Conservation (phyloP, 2,888 invertebrate genomes). For the Cactoblastis cactorum region DNA sequence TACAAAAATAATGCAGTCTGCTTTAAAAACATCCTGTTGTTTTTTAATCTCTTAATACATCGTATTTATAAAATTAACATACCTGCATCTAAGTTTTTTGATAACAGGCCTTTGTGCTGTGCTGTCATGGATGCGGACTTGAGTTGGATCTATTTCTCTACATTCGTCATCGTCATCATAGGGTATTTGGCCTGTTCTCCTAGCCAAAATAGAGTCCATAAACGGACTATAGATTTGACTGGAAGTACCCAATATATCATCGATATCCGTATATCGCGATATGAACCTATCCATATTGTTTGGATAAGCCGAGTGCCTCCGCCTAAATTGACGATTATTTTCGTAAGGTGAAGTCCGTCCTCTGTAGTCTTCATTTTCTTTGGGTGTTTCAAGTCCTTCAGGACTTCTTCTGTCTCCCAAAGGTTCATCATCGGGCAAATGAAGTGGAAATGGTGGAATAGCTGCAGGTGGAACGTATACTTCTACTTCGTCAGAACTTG, state of each 20-base stretch:
- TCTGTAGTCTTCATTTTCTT: slow-evolving; percentile 49
- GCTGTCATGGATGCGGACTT: slow-evolving; percentile 89
- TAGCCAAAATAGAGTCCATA: slow-evolving; percentile 77
- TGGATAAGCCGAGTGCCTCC: slow-evolving; percentile 43
- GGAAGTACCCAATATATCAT: slow-evolving; percentile 88
- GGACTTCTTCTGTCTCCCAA: slow-evolving; percentile 90
- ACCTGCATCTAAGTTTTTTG: slow-evolving; percentile 81
- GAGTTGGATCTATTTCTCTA: slow-evolving; percentile 87
- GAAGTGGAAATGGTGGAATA: slow-evolving; percentile 66
- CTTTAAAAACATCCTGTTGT: no score
- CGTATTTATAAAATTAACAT: slow-evolving; percentile 29
- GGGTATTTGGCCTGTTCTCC: slow-evolving; percentile 56
- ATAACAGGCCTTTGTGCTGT: slow-evolving; percentile 85
- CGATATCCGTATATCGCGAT: slow-evolving; percentile 91
- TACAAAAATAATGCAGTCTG: no score
- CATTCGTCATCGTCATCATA: slow-evolving; percentile 77
- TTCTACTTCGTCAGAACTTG: slow-evolving; percentile 66
- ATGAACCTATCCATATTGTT: slow-evolving; percentile 82
- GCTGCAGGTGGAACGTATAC: slow-evolving; percentile 52
- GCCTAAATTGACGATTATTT: slow-evolving; percentile 75
- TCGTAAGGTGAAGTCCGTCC: slow-evolving; percentile 84
- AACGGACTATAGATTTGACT: slow-evolving; percentile 82
- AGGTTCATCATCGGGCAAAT: slow-evolving; percentile 76
- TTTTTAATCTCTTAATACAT: neutral
- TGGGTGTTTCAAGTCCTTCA: slow-evolving; percentile 83